Percentiles rank a stretch among this genome's conserved stretches.
Evolutionary conservation across 1,140 invertebrate species (phyloP).

Genomic region (Tetramorium parvispinum): DNA sequence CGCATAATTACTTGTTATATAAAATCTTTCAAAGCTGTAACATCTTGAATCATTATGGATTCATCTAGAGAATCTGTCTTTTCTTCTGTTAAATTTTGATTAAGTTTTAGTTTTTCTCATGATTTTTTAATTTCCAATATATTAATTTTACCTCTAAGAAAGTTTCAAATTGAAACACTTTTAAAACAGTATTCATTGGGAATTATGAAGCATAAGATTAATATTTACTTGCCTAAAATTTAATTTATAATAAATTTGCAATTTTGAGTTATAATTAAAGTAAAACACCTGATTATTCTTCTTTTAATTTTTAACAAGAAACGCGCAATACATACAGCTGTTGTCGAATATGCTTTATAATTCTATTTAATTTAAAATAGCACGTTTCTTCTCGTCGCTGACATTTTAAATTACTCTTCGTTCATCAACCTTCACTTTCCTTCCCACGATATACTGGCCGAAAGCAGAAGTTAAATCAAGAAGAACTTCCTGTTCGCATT

Average conservation of each 20-base stretch:
- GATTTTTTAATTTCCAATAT: not conserved
- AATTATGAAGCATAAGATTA: not conserved
- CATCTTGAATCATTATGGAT: not conserved
- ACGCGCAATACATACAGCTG: not conserved
- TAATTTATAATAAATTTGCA: not conserved
- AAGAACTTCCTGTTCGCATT: conserved; percentile 13
- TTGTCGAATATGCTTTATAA: not conserved
- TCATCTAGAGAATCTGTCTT: not conserved
- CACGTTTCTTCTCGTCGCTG: too few relatives aligned
- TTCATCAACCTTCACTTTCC: conserved; percentile 29
- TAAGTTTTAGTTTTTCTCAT: not conserved
- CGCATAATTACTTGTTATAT: not conserved
- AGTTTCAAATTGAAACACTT: not conserved
- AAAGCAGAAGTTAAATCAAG: conserved; percentile 29
- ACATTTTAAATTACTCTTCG: not conserved
- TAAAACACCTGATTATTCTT: not conserved
- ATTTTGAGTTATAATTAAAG: conserved; percentile 6
- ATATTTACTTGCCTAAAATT: not conserved
- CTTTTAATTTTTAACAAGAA: conserved; percentile 4
- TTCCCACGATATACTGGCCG: not conserved
- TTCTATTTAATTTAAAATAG: not conserved
- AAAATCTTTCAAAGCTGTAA: not conserved
- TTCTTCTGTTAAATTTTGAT: conserved; percentile 2
- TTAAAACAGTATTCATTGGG: not conserved
- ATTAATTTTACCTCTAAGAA: not conserved